A percentile compares a stretch with the other conserved stretches of the same genome.
These are phyloP conservation scores for Nyctibius bracteatus DNA, from an alignment of 2,113 vertebrate species.

Conservation along the genomic window DNA sequence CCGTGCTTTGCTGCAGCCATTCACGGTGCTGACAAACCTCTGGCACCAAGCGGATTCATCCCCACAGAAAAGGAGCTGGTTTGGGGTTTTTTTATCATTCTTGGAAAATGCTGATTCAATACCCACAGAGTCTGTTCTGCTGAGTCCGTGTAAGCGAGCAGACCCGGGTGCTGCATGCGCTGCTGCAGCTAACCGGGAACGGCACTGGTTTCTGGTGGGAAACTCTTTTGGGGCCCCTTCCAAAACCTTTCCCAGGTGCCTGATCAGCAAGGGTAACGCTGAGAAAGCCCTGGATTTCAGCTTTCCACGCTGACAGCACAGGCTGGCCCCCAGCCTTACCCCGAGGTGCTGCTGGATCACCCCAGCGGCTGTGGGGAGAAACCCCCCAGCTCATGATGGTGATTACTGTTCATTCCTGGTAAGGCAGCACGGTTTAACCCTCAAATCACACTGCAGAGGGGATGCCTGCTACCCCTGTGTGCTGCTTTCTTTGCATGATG, in stretches of 20 bases:
- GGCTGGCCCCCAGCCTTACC: neutral
- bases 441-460: neutral
- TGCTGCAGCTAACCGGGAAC: neutral
- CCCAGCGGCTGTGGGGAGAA: neutral
- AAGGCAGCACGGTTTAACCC: neutral
- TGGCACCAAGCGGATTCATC: neutral
- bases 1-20: neutral
- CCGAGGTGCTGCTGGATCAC: neutral
- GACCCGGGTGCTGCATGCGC: neutral
- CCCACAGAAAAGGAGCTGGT: neutral
- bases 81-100: neutral
- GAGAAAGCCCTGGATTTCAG: neutral
- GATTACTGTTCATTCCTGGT: neutral
- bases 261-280: neutral
- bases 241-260: neutral
- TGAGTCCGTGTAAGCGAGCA: neutral
- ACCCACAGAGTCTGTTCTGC: neutral
- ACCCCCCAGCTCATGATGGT: fast-evolving
- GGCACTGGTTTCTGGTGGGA: fast-evolving
- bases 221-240: neutral
- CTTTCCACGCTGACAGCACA: fast-evolving
- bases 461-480: neutral
- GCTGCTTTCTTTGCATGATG: neutral
- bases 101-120: neutral
- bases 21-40: neutral